Conservation (phyloP, 2,888 invertebrate genomes). For the Ecdyonurus torrentis region DNA sequence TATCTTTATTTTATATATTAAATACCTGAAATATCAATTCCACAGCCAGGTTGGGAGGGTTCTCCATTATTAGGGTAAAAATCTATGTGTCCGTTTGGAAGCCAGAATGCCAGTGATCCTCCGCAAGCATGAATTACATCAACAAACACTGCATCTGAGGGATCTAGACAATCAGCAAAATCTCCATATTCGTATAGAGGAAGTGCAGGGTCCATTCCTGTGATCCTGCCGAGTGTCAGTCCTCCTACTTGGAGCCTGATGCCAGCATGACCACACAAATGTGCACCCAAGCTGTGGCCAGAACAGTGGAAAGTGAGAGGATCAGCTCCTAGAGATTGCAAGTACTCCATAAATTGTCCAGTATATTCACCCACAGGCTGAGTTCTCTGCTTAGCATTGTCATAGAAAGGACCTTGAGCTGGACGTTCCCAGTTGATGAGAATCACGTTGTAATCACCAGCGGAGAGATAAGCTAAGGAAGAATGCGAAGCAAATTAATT, state of each 20-base stretch:
- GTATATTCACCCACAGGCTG: constrained; percentile 1
- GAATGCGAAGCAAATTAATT: no score
- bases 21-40: constrained; percentile 1
- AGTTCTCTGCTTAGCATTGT: neutral
- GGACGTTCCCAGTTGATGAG: constrained; percentile 5
- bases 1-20: neutral
- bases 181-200: constrained; percentile 5
- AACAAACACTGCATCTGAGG: constrained; percentile 20
- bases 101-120: constrained; percentile 17
- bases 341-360: constrained; percentile 6
- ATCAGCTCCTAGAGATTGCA: neutral
- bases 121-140: constrained; percentile 22
- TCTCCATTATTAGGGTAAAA: no score
- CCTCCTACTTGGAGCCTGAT: neutral
- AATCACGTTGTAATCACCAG: neutral
- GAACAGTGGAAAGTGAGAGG: constrained; percentile 2
- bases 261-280: constrained; percentile 8
- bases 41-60: constrained; percentile 15
- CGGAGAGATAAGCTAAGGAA: no score
- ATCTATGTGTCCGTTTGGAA: constrained; percentile 19
- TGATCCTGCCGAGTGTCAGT: neutral
- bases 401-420: constrained; percentile 5
- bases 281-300: constrained; percentile 11
- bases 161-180: constrained; percentile 15
- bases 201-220: constrained; percentile 11